Evolutionary conservation across 2,888 invertebrate species (phyloP).

Genomic region (Cistogaster globosa): DNA sequence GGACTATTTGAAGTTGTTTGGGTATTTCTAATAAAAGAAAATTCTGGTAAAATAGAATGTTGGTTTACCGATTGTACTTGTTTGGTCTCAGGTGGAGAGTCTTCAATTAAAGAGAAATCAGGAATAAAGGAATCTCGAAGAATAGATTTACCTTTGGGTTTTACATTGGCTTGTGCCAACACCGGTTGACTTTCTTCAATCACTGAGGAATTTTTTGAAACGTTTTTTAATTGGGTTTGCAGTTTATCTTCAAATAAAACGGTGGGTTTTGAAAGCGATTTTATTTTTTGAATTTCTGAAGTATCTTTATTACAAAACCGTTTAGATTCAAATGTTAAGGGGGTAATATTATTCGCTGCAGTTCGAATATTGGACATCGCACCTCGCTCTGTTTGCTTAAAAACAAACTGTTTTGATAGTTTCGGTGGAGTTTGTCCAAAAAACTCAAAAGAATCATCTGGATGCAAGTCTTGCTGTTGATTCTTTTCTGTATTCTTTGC

Average conservation of each 20-base stretch:
- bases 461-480: background rate
- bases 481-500: constrained; percentile 1
- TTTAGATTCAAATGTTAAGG: constrained; percentile 66
- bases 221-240: constrained; percentile 5
- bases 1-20: constrained; percentile 22
- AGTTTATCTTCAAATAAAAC: constrained; percentile 70
- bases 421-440: constrained; percentile 77
- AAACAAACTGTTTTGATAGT: constrained; percentile 21
- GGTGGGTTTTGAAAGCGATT: constrained; percentile 35
- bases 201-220: constrained; percentile 62
- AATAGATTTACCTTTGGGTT: constrained; percentile 53
- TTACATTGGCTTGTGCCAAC: constrained; percentile 5
- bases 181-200: constrained; percentile 59
- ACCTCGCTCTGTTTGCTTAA: constrained; percentile 29
- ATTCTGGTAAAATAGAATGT: constrained; percentile 57
- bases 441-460: constrained; percentile 76
- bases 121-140: constrained; percentile 64
- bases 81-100: constrained; percentile 32
- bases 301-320: constrained; percentile 74
- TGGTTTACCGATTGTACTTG: constrained; percentile 10
- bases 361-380: constrained; percentile 9
- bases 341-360: constrained; percentile 51
- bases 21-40: constrained; percentile 59
- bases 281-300: constrained; percentile 70
- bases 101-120: constrained; percentile 69